phyloP scores from a whole-genome alignment of 2,888 invertebrate species.

The Congeria kusceri region DNA sequence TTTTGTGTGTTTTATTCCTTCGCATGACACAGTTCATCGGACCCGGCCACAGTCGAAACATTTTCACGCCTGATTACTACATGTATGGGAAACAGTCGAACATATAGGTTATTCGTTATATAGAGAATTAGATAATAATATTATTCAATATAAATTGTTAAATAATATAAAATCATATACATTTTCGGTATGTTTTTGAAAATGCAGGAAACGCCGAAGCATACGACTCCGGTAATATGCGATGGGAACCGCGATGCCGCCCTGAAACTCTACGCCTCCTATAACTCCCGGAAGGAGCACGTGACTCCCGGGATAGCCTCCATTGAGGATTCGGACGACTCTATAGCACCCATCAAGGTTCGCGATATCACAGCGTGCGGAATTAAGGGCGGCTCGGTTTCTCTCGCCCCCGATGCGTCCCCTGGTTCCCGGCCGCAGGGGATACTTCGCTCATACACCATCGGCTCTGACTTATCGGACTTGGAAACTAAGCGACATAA shows the following conservation, averaged over 20 bases:
- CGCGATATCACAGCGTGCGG: slow-evolving; percentile 33
- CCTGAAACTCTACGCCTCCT: slow-evolving; percentile 72
- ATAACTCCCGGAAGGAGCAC: slow-evolving; percentile 53
- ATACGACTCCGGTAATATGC: slow-evolving; percentile 55
- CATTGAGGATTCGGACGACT: slow-evolving; percentile 1
- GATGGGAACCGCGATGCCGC: slow-evolving; percentile 65
- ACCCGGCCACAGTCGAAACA: no score
- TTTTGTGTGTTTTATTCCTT: no score
- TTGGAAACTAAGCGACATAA: slow-evolving; percentile 3
- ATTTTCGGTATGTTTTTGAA: no score
- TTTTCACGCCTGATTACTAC: no score
- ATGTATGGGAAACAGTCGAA: no score
- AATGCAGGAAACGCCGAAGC: slow-evolving; percentile 15
- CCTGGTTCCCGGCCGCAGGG: slow-evolving; percentile 5
- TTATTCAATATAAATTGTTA: no score
- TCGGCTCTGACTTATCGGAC: slow-evolving; percentile 22
- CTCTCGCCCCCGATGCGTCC: slow-evolving; percentile 24
- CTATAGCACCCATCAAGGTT: background rate
- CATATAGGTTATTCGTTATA: no score
- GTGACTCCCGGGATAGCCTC: slow-evolving; percentile 26
- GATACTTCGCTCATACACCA: slow-evolving; percentile 36
- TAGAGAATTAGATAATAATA: no score
- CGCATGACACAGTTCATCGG: no score
- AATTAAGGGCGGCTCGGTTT: slow-evolving; percentile 41
- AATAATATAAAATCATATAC: no score